Evolutionary conservation across 2,888 invertebrate genomes (phyloP).

Genomic region (Oxycera nigricornis): DNA sequence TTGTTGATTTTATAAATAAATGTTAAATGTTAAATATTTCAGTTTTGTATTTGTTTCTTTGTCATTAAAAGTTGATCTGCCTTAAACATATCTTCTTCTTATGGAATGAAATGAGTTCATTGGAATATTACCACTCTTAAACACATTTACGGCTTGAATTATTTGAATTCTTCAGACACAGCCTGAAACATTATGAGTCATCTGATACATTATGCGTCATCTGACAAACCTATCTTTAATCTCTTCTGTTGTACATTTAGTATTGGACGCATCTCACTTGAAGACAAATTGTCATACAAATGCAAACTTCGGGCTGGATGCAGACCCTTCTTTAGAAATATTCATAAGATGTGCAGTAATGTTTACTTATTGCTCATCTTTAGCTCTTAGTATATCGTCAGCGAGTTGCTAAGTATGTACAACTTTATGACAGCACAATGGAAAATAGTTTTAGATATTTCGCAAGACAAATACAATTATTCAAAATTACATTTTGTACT

Average conservation of each 20-base stretch:
- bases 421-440: neutral
- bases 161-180: neutral
- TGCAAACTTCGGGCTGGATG: neutral
- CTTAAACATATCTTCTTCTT: neutral
- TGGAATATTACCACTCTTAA: neutral
- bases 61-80: neutral
- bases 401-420: neutral
- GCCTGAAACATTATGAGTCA: too few relatives aligned
- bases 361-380: neutral
- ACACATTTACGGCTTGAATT: neutral
- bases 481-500: too few relatives aligned
- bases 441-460: neutral
- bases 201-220: neutral
- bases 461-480: too few relatives aligned
- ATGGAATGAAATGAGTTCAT: neutral
- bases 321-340: neutral
- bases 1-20: neutral
- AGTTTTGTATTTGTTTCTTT: neutral
- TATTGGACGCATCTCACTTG: neutral
- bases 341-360: neutral
- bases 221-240: neutral
- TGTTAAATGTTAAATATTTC: too few relatives aligned
- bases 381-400: neutral
- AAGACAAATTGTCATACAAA: constrained; percentile 26
- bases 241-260: neutral